These are phyloP conservation scores for Synodontis membranacea DNA, from an alignment of 2,113 vertebrate species.

Conservation along the genomic window DNA sequence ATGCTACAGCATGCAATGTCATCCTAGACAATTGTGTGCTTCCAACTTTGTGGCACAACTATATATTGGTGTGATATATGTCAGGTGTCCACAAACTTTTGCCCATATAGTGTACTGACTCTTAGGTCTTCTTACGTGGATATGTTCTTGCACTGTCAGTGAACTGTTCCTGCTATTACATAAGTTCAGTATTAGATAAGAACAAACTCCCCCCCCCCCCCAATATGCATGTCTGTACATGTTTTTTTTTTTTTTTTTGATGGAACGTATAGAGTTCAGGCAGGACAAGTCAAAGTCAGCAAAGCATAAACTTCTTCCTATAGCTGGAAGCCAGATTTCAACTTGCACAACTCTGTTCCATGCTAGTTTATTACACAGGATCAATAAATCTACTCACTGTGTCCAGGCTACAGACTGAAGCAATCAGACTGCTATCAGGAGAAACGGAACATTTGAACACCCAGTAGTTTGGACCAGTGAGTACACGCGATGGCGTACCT, in stretches of 20 bases:
- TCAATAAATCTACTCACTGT: constrained; percentile 76
- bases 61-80: too few relatives aligned
- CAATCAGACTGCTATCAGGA: constrained; percentile 92
- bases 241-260: too few relatives aligned
- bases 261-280: neutral
- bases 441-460: constrained; percentile 91
- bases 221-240: too few relatives aligned
- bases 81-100: too few relatives aligned
- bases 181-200: neutral
- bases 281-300: neutral
- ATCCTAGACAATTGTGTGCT: too few relatives aligned
- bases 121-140: neutral
- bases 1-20: too few relatives aligned
- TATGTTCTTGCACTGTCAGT: neutral
- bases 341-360: neutral
- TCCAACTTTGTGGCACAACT: too few relatives aligned
- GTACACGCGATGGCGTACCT: constrained; percentile 87
- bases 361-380: neutral
- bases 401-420: constrained; percentile 87
- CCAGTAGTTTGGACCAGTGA: constrained; percentile 88
- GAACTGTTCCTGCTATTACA: neutral
- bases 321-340: neutral
- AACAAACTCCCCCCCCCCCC: neutral
- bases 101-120: too few relatives aligned
- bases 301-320: neutral